phyloP scores from a whole-genome alignment of 2,113 vertebrate species.

The Cephalopterus ornatus region DNA sequence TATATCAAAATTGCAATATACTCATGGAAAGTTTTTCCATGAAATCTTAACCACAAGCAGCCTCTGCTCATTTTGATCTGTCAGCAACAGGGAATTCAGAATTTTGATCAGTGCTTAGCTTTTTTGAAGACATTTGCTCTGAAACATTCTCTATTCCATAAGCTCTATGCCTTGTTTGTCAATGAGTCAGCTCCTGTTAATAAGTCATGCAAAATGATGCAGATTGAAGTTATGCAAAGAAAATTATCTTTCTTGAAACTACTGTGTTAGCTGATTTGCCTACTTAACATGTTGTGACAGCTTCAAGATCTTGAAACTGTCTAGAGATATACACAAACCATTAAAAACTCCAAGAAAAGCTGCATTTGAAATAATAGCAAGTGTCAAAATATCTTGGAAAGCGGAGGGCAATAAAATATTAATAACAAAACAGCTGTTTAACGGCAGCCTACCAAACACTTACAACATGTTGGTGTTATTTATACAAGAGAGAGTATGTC shows the following conservation, averaged over 20 bases:
- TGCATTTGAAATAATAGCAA: slow-evolving; percentile 65
- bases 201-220: slow-evolving; percentile 63
- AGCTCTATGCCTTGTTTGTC: slow-evolving; percentile 60
- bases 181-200: slow-evolving; percentile 67
- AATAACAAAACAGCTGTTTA: slow-evolving; percentile 70
- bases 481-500: slow-evolving; percentile 4
- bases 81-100: slow-evolving; percentile 51
- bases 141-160: background rate
- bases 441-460: slow-evolving; percentile 1
- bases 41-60: slow-evolving; percentile 50
- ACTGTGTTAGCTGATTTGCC: slow-evolving; percentile 62
- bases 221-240: slow-evolving; percentile 48
- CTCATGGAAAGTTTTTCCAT: background rate
- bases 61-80: slow-evolving; percentile 32
- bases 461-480: slow-evolving; percentile 15
- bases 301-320: slow-evolving; percentile 67
- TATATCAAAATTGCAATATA: background rate
- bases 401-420: slow-evolving; percentile 64
- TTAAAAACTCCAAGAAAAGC: slow-evolving; percentile 68
- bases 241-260: slow-evolving; percentile 65
- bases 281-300: slow-evolving; percentile 69
- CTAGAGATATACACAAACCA: slow-evolving; percentile 69
- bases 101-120: slow-evolving; percentile 64
- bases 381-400: slow-evolving; percentile 69
- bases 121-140: slow-evolving; percentile 44